Percentiles rank a stretch among this genome's conserved stretches.
These are phyloP conservation scores for Polymixis lichenea DNA, from an alignment of 2,888 invertebrate genomes.

Conservation along the genomic window DNA sequence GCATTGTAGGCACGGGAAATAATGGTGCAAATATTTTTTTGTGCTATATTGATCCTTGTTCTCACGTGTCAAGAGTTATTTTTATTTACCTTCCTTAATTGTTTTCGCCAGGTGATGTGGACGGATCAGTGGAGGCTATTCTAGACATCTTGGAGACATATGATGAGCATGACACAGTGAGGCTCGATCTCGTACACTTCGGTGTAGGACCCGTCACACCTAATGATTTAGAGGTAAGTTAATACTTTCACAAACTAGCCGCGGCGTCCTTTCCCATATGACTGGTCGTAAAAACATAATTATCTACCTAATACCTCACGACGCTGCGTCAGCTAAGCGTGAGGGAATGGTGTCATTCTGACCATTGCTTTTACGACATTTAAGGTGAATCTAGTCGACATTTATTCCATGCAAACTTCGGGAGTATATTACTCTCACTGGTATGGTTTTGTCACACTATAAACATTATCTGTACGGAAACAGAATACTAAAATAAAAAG, in stretches of 20 bases:
- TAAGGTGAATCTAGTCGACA: too few species aligned
- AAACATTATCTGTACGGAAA: too few species aligned
- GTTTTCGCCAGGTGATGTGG: constrained; percentile 94
- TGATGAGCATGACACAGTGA: constrained; percentile 92
- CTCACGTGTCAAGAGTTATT: not conserved
- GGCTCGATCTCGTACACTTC: constrained; percentile 96
- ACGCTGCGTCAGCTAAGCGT: not conserved
- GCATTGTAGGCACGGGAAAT: not conserved
- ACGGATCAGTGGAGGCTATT: constrained; percentile 99
- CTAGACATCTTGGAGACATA: constrained; percentile 97
- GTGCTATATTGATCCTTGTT: not conserved
- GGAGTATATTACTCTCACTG: too few species aligned
- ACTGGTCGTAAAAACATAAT: not conserved
- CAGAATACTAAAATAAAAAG: too few species aligned
- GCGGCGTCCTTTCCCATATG: not conserved
- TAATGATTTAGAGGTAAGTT: constrained; percentile 93
- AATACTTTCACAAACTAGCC: not conserved
- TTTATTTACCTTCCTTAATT: not conserved
- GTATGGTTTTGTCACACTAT: too few species aligned
- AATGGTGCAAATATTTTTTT: not conserved
- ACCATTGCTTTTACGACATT: not conserved
- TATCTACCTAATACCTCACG: too few species aligned
- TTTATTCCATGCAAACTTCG: too few species aligned
- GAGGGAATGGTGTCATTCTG: not conserved
- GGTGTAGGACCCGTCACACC: constrained; percentile 97